Evolutionary conservation across 2,113 vertebrate species (phyloP).

Genomic region (Mellivora capensis): DNA sequence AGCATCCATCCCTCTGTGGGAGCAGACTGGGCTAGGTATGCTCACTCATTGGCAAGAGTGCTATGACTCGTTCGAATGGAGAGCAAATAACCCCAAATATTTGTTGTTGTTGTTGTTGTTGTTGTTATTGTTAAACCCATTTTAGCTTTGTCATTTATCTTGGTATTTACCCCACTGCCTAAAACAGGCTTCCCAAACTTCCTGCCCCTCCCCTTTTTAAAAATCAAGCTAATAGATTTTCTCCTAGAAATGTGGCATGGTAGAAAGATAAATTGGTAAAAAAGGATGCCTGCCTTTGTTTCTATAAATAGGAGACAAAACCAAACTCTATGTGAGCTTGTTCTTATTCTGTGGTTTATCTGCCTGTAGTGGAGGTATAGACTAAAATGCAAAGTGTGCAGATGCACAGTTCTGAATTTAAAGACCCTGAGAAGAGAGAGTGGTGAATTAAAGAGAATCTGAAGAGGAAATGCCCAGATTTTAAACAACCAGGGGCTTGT

Average conservation of each 20-base stretch:
- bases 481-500: not conserved
- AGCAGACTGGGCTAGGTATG: not conserved
- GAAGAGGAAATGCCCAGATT: not conserved
- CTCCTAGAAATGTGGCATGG: not conserved
- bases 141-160: not conserved
- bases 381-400: not conserved
- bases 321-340: not conserved
- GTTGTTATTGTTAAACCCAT: too few species aligned
- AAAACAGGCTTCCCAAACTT: not conserved
- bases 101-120: not conserved
- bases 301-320: not conserved
- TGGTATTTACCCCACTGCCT: not conserved
- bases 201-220: not conserved
- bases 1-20: not conserved
- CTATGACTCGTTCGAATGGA: not conserved
- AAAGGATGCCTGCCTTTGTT: not conserved
- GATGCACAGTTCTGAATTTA: not conserved
- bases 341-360: not conserved
- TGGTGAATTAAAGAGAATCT: not conserved
- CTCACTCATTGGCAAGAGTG: not conserved
- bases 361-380: not conserved
- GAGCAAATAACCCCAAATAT: not conserved
- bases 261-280: slow-evolving; percentile 18
- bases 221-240: not conserved
- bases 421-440: not conserved